Percentiles rank a stretch among this genome's conserved stretches.
Conservation (phyloP, 64 coral and sea anemone genomes). For the Montipora cactus region DNA sequence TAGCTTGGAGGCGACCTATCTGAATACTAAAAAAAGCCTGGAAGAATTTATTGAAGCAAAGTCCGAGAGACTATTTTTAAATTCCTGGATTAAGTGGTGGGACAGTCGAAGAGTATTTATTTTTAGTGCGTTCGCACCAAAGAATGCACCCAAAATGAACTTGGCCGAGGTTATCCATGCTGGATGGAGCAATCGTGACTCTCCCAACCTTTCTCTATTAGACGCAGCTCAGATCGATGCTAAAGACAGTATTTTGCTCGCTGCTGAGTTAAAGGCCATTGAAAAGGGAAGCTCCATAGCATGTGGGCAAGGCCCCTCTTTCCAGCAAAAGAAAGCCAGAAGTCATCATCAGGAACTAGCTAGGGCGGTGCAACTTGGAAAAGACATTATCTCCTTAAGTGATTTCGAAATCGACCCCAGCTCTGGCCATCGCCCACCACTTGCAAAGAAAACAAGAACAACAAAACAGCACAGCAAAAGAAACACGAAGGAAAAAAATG, state of each 20-base stretch:
- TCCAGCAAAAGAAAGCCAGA: too few relatives aligned
- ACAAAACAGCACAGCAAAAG: too few relatives aligned
- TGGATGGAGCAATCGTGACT: constrained; percentile 27
- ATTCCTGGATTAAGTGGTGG: constrained; percentile 52
- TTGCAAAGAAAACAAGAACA: too few relatives aligned
- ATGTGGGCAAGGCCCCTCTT: too few relatives aligned
- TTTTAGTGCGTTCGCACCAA: too few relatives aligned
- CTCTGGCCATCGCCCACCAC: too few relatives aligned
- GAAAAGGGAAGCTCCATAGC: neutral
- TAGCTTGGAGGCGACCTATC: neutral
- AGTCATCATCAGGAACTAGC: too few relatives aligned
- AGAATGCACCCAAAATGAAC: constrained; percentile 40
- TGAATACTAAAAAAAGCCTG: constrained; percentile 15
- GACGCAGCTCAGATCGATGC: constrained; percentile 39
- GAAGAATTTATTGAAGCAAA: constrained; percentile 42
- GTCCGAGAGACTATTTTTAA: constrained; percentile 3
- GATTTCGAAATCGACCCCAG: too few relatives aligned
- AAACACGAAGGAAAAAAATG: too few relatives aligned
- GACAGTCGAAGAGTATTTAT: too few relatives aligned
- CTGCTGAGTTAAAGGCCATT: constrained; percentile 29
- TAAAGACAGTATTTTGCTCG: constrained; percentile 9
- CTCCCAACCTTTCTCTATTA: constrained; percentile 23
- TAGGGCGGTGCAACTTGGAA: too few relatives aligned
- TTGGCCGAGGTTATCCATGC: constrained; percentile 58
- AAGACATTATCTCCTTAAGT: too few relatives aligned